Evolutionary conservation across 2,888 invertebrate species (phyloP).

Genomic region (Nezara viridula): DNA sequence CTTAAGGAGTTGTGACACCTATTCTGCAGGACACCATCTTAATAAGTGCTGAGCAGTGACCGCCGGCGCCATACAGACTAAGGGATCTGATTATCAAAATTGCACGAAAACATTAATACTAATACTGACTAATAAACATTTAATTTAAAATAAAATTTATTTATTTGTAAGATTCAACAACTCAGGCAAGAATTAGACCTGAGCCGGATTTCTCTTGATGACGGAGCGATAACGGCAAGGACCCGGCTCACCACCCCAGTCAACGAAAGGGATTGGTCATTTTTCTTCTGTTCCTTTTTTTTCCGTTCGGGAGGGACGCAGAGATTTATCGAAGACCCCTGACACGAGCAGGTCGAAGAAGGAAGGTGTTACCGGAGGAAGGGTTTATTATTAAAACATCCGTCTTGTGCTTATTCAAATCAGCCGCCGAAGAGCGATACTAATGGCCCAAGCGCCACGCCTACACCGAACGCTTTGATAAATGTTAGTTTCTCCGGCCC

Average conservation of each 20-base stretch:
- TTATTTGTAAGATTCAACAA: not conserved
- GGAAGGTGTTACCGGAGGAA: not conserved
- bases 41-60: too few relatives aligned
- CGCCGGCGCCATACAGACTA: too few relatives aligned
- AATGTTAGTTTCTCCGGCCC: conserved; percentile 21
- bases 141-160: too few relatives aligned
- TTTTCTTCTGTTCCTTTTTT: conserved; percentile 12
- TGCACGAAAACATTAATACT: too few relatives aligned
- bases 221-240: not conserved
- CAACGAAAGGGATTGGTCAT: not conserved
- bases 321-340: conserved; percentile 24
- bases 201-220: too few relatives aligned
- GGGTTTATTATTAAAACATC: conserved; percentile 28
- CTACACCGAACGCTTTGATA: conserved; percentile 13
- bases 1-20: too few relatives aligned
- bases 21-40: too few relatives aligned
- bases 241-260: not conserved
- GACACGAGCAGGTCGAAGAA: not conserved
- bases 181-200: not conserved
- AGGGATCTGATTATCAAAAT: too few relatives aligned
- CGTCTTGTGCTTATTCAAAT: conserved; percentile 24
- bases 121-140: too few relatives aligned
- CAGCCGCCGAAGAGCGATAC: not conserved
- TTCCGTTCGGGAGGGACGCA: not conserved
- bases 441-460: conserved; percentile 15